Evolutionary conservation across 2,797 vertebrate species (phyloP).

Genomic region (Borostomias antarcticus): DNA sequence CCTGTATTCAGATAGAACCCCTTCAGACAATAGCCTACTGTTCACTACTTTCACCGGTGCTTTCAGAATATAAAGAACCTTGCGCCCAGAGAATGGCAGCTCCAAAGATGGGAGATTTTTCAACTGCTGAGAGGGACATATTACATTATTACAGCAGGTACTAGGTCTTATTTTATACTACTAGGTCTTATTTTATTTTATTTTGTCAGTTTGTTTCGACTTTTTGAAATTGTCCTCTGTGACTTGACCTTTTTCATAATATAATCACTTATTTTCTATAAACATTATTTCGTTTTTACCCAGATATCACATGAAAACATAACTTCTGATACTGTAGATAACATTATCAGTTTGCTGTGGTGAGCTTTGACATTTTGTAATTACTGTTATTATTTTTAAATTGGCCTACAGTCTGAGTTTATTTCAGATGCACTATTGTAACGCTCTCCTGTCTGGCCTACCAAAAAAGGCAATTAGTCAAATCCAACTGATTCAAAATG

Average conservation of each 20-base stretch:
- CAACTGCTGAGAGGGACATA: slow-evolving; percentile 78
- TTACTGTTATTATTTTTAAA: too few species aligned
- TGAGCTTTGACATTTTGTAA: too few species aligned
- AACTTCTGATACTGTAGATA: too few species aligned
- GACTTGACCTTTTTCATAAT: not conserved
- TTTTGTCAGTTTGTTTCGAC: not conserved
- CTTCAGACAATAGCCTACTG: not conserved
- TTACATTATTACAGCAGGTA: slow-evolving; percentile 81
- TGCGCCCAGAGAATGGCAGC: slow-evolving; percentile 66
- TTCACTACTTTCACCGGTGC: not conserved
- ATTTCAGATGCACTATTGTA: too few species aligned
- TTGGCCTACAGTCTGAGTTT: too few species aligned
- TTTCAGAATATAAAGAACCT: not conserved
- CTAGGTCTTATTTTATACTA: slow-evolving; percentile 17
- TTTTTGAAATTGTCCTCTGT: not conserved
- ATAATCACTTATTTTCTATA: too few species aligned
- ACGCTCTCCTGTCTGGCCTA: too few species aligned
- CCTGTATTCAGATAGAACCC: not conserved
- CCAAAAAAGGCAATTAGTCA: too few species aligned
- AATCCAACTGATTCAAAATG: too few species aligned
- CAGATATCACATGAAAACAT: not conserved
- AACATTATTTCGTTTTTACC: not conserved
- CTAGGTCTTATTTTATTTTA: not conserved
- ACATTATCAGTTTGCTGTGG: too few species aligned
- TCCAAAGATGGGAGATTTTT: slow-evolving; percentile 76